Evolutionary conservation across 2,113 vertebrate species (phyloP).

Genomic region (Melanotaenia duboulayi): DNA sequence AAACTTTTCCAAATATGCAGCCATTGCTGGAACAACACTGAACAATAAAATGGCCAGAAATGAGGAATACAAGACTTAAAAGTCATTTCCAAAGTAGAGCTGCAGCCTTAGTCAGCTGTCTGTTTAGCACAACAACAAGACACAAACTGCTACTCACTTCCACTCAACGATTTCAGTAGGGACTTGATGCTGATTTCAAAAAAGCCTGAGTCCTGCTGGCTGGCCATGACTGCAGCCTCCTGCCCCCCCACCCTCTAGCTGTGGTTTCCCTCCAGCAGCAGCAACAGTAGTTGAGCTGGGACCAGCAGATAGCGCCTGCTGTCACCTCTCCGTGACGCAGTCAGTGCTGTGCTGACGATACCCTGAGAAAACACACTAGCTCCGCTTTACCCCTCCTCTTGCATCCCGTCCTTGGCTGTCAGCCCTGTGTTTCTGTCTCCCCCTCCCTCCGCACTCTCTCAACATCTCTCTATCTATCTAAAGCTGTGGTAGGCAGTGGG

Average conservation of each 20-base stretch:
- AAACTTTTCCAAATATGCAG: slow-evolving; percentile 12
- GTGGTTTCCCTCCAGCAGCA: slow-evolving; percentile 48
- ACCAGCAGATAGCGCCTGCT: slow-evolving; percentile 84
- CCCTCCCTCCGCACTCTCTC: slow-evolving; percentile 29
- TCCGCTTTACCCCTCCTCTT: slow-evolving; percentile 79
- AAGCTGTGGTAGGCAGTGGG: slow-evolving; percentile 78
- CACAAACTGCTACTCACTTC: slow-evolving; percentile 89
- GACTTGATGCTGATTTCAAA: slow-evolving; percentile 99
- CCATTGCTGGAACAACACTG: neutral
- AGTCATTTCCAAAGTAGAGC: slow-evolving; percentile 26
- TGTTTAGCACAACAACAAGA: slow-evolving; percentile 30
- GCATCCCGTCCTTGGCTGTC: slow-evolving; percentile 81
- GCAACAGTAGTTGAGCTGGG: slow-evolving; percentile 54
- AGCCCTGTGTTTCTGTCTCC: slow-evolving; percentile 70
- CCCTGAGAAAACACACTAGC: slow-evolving; percentile 83
- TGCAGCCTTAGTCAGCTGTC: slow-evolving; percentile 17
- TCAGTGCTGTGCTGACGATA: slow-evolving; percentile 80
- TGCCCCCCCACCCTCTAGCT: slow-evolving; percentile 45
- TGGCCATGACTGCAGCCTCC: slow-evolving; percentile 91
- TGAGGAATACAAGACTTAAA: slow-evolving; percentile 14
- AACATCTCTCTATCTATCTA: slow-evolving; percentile 55
- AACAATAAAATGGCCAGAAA: neutral
- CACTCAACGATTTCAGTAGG: slow-evolving; percentile 98
- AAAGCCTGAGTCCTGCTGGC: slow-evolving; percentile 98
- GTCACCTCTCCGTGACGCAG: slow-evolving; percentile 89